Evolutionary conservation across 1,140 invertebrate genomes (phyloP), one percentile per base, ranked within the genome.

Genomic region (Microplitis mediator): DNA sequence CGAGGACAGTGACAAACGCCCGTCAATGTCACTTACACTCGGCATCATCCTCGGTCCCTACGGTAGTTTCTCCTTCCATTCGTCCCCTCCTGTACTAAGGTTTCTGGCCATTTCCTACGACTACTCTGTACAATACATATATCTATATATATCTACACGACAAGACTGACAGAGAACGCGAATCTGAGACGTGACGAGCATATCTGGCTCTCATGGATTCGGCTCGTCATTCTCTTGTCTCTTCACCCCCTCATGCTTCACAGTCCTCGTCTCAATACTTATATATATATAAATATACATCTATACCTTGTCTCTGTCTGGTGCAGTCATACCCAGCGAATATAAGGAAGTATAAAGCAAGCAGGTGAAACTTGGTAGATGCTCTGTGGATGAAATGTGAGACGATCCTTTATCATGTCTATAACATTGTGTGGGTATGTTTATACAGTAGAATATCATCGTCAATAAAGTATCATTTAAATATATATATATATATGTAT

Each of bases 1-100:
- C 80, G 81, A 81, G 83, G 84, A 86, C 83, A 86, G 83, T 86
- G 84, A 85, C 84, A 86, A 86, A 85, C 83, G 79, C 84, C 80
- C 82, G 84, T 86, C 84, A 86, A 85, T 79, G 84, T 85, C 83
- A 85, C 72, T 83, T 78, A 73, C 77, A 79, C 77, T 78, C 79
- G 32, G 76, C 77, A 78, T 45, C 39, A 45, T 75, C 74, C 77
- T 71, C 76, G 68, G 62, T 60, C 64, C 69, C 73, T 60, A 64
- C 50, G 64, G 50, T 45, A 58, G 65, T 50, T 39, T 70, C 67
- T 16, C 52, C 62, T 23, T 39, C 63, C 69, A 64, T 74, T 63
- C 72, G 13, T 61, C 71, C 68, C n/a, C 77, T 51, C 32, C 69
- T 64, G 65, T 66, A 36, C 23, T 62, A 62, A 35, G 35, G 60